Conservation (phyloP, 2,888 invertebrate genomes). For the Maniola hyperantus region DNA sequence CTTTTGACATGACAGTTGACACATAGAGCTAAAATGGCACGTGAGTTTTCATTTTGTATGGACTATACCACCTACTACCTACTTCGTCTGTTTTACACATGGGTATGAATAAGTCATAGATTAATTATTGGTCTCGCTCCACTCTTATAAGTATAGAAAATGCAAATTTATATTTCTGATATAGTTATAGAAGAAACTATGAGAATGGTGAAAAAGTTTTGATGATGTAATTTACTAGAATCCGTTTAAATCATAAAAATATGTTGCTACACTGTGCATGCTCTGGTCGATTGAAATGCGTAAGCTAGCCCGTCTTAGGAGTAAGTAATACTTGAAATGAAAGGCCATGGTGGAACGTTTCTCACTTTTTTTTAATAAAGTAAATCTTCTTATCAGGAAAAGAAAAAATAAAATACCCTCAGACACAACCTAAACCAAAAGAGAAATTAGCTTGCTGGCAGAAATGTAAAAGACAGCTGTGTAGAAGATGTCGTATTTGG, state of each 20-base stretch:
- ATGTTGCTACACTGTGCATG: background rate
- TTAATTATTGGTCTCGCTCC: no score
- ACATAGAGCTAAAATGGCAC: no score
- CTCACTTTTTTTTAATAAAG: background rate
- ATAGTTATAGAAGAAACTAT: background rate
- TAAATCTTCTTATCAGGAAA: constrained; percentile 10
- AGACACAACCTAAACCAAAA: constrained; percentile 19
- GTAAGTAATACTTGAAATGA: background rate
- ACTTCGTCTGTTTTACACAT: no score
- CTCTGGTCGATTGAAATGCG: background rate
- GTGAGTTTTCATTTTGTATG: no score
- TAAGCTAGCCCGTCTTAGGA: constrained; percentile 1
- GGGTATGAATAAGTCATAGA: no score
- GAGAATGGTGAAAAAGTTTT: background rate
- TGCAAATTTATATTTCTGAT: background rate
- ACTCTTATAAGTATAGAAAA: background rate
- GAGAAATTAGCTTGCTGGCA: constrained; percentile 40
- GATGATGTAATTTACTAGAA: background rate
- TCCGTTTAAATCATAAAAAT: background rate
- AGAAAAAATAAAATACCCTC: constrained; percentile 12
- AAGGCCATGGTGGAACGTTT: background rate
- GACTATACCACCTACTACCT: no score
- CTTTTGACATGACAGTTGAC: no score
- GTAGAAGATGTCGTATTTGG: constrained; percentile 35
- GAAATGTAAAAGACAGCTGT: constrained; percentile 41